A percentile compares a stretch with the other conserved stretches of the same genome.
Conservation (phyloP, 2,797 vertebrate genomes). For the Echeneis naucrates region DNA sequence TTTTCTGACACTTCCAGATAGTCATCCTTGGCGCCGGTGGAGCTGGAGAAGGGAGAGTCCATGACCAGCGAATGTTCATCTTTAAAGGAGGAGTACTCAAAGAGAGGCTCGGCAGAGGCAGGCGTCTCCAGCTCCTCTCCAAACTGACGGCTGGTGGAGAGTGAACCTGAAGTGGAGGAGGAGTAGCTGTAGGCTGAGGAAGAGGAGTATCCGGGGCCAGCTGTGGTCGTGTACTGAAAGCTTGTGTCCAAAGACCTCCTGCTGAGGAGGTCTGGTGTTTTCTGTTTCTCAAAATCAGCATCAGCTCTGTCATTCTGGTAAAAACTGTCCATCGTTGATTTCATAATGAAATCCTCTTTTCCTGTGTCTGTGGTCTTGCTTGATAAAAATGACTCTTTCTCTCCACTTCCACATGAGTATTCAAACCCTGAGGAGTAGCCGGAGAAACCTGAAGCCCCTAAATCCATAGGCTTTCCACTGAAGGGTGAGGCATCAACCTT, state of each 20-base stretch:
- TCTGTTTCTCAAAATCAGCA: slow-evolving; percentile 77
- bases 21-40: slow-evolving; percentile 86
- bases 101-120: slow-evolving; percentile 79
- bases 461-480: slow-evolving; percentile 58
- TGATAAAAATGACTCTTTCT: slow-evolving; percentile 69
- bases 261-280: slow-evolving; percentile 66
- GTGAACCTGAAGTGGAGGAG: slow-evolving; percentile 88
- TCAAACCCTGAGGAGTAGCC: slow-evolving; percentile 75
- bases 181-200: slow-evolving; percentile 88
- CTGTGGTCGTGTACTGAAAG: slow-evolving; percentile 84
- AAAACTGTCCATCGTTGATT: slow-evolving; percentile 73
- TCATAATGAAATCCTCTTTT: slow-evolving; percentile 67
- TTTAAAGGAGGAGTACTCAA: slow-evolving; percentile 89
- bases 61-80: slow-evolving; percentile 84
- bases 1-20: slow-evolving; percentile 94
- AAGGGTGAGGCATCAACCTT: slow-evolving; percentile 52
- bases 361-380: slow-evolving; percentile 56
- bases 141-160: slow-evolving; percentile 88
- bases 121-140: slow-evolving; percentile 86
- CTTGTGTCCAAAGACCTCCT: slow-evolving; percentile 82
- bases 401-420: slow-evolving; percentile 65
- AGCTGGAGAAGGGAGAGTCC: slow-evolving; percentile 76
- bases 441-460: slow-evolving; percentile 60
- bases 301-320: slow-evolving; percentile 70
- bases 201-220: slow-evolving; percentile 84